phyloP scores from a whole-genome alignment of 2,888 invertebrate genomes.

The Tipula helvola region DNA sequence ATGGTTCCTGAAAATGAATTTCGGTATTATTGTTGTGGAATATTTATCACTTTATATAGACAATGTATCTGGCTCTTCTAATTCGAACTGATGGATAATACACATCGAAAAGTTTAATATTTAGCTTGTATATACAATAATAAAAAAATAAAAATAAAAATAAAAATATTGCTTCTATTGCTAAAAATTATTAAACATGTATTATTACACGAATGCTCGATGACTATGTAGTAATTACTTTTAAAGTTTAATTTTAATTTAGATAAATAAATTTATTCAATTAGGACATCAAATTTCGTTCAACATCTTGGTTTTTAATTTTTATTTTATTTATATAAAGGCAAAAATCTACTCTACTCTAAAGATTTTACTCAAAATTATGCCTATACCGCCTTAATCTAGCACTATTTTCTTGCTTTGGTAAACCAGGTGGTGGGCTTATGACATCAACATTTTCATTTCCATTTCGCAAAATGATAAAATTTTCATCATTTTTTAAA shows the following conservation, averaged over 20 bases:
- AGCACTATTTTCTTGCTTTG: conserved; percentile 34
- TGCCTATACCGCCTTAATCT: conserved; percentile 34
- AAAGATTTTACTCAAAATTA: conserved; percentile 21
- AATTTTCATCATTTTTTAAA: neutral
- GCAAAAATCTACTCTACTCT: neutral
- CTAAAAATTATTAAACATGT: neutral
- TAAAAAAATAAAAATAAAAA: neutral
- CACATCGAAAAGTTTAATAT: no score
- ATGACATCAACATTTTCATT: conserved; percentile 24
- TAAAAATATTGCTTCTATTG: neutral
- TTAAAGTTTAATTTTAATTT: neutral
- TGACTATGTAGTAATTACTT: neutral
- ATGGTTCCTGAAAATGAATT: no score
- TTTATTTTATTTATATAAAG: neutral
- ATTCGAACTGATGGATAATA: no score
- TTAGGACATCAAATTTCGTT: neutral
- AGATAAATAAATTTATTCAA: neutral
- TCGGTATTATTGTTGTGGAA: no score
- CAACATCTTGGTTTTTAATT: neutral
- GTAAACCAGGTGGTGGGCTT: conserved; percentile 33
- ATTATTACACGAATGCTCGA: neutral
- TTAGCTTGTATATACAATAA: no score
- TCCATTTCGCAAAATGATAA: neutral
- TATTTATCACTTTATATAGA: no score
- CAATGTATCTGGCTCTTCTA: no score